phyloP scores from a whole-genome alignment of 2,113 vertebrate genomes.

The Delphinapterus leucas region DNA sequence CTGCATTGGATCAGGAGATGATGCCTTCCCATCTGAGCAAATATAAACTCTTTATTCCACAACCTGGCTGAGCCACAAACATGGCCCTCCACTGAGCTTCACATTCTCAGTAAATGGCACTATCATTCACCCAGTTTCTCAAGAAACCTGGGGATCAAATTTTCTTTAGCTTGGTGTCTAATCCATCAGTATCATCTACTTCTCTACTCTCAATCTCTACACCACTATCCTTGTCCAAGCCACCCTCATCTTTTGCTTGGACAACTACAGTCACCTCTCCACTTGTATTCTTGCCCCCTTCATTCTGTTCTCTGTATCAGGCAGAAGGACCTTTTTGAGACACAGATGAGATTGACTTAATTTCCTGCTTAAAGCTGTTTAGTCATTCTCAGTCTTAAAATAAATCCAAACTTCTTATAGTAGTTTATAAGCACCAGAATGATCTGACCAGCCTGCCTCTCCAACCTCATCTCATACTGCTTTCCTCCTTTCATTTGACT shows the following conservation, averaged over 20 bases:
- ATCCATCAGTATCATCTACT: background rate
- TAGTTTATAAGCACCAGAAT: background rate
- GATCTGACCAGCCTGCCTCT: background rate
- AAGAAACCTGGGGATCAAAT: background rate
- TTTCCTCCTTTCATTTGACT: background rate
- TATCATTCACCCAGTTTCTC: background rate
- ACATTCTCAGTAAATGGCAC: background rate
- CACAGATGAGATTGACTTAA: background rate
- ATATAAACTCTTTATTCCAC: background rate
- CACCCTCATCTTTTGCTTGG: background rate
- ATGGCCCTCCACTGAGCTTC: background rate
- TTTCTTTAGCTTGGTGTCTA: background rate
- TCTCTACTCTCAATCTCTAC: background rate
- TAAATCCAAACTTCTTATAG: background rate
- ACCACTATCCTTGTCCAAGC: background rate
- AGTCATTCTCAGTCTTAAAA: background rate
- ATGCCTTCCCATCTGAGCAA: background rate
- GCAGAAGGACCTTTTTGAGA: conserved; percentile 24
- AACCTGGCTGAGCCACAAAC: background rate
- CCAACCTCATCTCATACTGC: background rate
- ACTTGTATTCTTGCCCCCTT: background rate
- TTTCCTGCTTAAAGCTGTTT: background rate
- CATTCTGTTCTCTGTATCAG: background rate
- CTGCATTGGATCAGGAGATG: background rate
- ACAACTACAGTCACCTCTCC: background rate